phyloP scores from a whole-genome alignment of 2,888 invertebrate genomes.

The Bugula neritina region DNA sequence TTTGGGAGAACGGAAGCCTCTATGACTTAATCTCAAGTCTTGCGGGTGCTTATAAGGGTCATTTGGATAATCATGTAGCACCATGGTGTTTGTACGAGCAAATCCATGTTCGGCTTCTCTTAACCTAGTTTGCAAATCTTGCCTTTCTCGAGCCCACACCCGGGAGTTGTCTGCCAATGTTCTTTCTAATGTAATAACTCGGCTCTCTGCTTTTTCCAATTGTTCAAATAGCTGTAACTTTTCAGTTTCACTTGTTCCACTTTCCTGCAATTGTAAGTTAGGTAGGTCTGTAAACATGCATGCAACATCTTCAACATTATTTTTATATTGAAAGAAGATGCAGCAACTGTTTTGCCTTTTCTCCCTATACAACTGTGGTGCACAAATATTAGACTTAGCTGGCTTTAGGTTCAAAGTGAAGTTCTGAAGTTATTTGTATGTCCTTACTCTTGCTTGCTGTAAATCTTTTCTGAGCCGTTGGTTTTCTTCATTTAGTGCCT shows the following conservation, averaged over 20 bases:
- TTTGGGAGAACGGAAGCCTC: neutral
- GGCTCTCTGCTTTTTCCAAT: constrained; percentile 44
- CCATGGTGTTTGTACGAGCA: constrained; percentile 37
- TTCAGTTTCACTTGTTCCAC: constrained; percentile 36
- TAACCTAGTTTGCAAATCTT: constrained; percentile 41
- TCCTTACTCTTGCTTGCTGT: constrained; percentile 40
- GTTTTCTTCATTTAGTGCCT: constrained; percentile 44
- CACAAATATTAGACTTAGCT: too few species aligned
- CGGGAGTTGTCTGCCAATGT: constrained; percentile 48
- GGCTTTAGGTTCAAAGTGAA: too few species aligned
- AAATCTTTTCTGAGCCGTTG: constrained; percentile 40
- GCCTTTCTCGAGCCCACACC: constrained; percentile 49
- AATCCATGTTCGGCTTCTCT: constrained; percentile 47
- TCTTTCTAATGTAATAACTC: constrained; percentile 48
- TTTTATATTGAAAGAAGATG: too few species aligned
- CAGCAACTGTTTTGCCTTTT: too few species aligned
- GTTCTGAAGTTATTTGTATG: too few species aligned
- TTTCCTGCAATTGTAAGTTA: too few species aligned
- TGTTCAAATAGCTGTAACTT: constrained; percentile 47
- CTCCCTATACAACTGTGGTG: too few species aligned
- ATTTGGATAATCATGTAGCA: constrained; percentile 40
- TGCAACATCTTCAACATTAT: too few species aligned
- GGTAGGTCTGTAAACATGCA: too few species aligned
- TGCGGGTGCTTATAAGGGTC: neutral
- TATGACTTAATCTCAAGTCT: neutral